Conservation (phyloP, 2,888 invertebrate species). For the Drosophila acutilabella region DNA sequence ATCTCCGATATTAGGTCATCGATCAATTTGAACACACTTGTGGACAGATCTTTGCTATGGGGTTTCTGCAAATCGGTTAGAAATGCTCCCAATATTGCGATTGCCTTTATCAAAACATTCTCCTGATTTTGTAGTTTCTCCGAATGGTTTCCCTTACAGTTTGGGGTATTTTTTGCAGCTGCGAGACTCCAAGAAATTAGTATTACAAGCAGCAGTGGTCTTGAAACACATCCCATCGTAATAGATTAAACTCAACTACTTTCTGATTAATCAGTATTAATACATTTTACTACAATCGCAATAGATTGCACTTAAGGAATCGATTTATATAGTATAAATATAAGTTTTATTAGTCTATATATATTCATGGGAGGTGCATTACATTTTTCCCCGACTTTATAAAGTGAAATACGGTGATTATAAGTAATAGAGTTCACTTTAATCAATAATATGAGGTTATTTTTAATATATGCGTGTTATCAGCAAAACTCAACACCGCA, state of each 20-base stretch:
- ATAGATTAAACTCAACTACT: slow-evolving; percentile 46
- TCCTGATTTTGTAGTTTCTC: slow-evolving; percentile 1
- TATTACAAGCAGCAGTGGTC: slow-evolving; percentile 32
- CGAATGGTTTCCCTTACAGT: not conserved
- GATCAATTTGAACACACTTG: slow-evolving; percentile 48
- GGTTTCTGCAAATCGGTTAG: slow-evolving; percentile 5
- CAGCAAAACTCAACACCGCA: not conserved
- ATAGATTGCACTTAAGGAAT: slow-evolving; percentile 35
- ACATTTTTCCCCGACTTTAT: not conserved
- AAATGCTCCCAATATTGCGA: slow-evolving; percentile 13
- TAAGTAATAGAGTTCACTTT: slow-evolving; percentile 3
- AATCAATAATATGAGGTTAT: slow-evolving; percentile 4
- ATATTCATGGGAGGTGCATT: not conserved
- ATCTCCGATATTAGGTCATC: slow-evolving; percentile 52
- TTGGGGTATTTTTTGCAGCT: slow-evolving; percentile 14
- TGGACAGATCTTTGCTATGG: slow-evolving; percentile 39
- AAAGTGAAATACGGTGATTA: not conserved
- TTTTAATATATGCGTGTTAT: slow-evolving; percentile 3
- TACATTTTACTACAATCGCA: slow-evolving; percentile 4
- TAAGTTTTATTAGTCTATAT: not conserved
- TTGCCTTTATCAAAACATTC: slow-evolving; percentile 24
- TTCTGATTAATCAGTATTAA: slow-evolving; percentile 23
- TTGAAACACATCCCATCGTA: slow-evolving; percentile 43
- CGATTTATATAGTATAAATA: slow-evolving; percentile 1
- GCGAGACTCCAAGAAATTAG: slow-evolving; percentile 24